Evolutionary conservation across 2,888 invertebrate genomes (phyloP).

Genomic region (Brachycybe producta): DNA sequence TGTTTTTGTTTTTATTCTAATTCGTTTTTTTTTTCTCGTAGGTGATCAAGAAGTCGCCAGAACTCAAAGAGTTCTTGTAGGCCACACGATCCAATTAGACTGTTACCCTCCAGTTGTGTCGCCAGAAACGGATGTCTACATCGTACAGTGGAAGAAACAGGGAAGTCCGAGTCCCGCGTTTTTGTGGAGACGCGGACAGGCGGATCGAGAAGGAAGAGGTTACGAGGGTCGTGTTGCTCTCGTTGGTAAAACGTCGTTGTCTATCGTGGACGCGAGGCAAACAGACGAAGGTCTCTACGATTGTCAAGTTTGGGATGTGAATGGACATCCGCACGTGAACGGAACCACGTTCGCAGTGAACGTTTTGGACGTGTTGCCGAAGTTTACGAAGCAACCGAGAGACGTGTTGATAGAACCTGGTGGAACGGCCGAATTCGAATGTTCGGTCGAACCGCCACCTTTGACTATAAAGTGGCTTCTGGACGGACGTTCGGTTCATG

Average conservation of each 20-base stretch:
- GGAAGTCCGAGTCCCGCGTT: constrained; percentile 9
- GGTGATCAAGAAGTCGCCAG: too few species aligned
- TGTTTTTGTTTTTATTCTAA: not conserved
- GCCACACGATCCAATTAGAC: constrained; percentile 5
- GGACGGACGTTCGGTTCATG: not conserved
- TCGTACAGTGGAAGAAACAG: constrained; percentile 16
- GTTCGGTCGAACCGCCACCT: constrained; percentile 9
- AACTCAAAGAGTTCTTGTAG: constrained; percentile 3
- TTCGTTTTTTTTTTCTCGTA: not conserved
- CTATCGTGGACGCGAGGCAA: constrained; percentile 7
- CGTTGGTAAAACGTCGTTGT: constrained; percentile 2
- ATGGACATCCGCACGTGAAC: constrained; percentile 7
- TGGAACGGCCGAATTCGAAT: constrained; percentile 5
- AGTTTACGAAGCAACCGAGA: constrained; percentile 9
- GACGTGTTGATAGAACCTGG: not conserved
- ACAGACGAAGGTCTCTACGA: constrained; percentile 14
- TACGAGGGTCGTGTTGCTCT: constrained; percentile 11
- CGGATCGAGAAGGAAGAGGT: constrained; percentile 10
- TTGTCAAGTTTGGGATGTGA: constrained; percentile 13
- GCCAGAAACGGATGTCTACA: constrained; percentile 1
- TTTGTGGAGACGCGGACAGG: constrained; percentile 13
- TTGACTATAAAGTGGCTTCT: constrained; percentile 5
- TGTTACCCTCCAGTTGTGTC: constrained; percentile 4
- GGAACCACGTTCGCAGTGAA: not conserved
- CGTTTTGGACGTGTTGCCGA: constrained; percentile 14